phyloP scores from a whole-genome alignment of 2,888 invertebrate species.

The Pollenia griseotomentosa region DNA sequence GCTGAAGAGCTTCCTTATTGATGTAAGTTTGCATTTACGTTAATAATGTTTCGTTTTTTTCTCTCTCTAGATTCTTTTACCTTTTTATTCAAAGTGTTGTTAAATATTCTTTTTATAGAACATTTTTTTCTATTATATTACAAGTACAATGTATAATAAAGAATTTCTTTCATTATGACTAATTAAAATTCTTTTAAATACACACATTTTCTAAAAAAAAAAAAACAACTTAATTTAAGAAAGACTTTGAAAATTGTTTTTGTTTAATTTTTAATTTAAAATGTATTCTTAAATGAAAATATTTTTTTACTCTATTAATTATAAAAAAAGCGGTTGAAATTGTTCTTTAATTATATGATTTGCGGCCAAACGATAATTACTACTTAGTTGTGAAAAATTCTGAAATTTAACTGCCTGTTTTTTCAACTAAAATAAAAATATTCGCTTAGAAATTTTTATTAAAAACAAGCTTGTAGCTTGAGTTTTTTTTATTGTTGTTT shows the following conservation, averaged over 20 bases:
- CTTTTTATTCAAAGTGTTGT: conserved; percentile 44
- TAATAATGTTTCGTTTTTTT: conserved; percentile 42
- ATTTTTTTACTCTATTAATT: too few relatives aligned
- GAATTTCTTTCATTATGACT: conserved; percentile 44
- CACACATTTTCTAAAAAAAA: not conserved
- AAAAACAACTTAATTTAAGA: conserved; percentile 37
- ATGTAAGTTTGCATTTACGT: conserved; percentile 56
- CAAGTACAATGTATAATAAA: conserved; percentile 1
- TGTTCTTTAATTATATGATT: too few relatives aligned
- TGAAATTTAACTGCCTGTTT: too few relatives aligned
- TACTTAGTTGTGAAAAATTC: too few relatives aligned
- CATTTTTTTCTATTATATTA: conserved; percentile 23
- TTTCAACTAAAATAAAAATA: too few relatives aligned
- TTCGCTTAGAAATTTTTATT: too few relatives aligned
- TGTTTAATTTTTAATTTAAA: not conserved
- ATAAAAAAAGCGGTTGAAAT: too few relatives aligned
- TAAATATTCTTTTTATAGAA: conserved; percentile 49
- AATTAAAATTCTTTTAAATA: conserved; percentile 49
- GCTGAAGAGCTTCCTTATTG: conserved; percentile 65
- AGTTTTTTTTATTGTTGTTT: too few relatives aligned
- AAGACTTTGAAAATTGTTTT: not conserved
- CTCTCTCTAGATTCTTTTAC: not conserved
- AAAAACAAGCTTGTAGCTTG: too few relatives aligned
- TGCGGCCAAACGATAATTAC: too few relatives aligned
- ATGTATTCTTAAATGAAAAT: not conserved